Percentiles rank a stretch among this genome's conserved stretches.
Evolutionary conservation across 1,140 invertebrate genomes (phyloP).

Genomic region (Drosophila tsacasi): DNA sequence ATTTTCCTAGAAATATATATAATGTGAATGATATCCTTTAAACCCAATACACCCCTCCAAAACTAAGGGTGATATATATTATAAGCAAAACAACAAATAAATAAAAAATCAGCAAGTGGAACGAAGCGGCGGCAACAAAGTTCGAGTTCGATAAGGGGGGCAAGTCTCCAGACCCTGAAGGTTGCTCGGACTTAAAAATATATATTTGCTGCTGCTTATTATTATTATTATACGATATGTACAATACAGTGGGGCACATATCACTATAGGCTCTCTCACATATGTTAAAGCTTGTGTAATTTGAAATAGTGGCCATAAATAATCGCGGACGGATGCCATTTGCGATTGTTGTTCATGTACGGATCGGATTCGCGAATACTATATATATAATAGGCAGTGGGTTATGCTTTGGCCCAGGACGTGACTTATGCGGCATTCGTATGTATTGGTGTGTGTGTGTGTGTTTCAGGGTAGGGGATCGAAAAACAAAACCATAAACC

Average conservation of each 20-base stretch:
- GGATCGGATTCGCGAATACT: constrained; percentile 30
- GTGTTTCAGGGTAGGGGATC: not conserved
- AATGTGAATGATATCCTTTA: not conserved
- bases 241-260: constrained; percentile 27
- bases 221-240: constrained; percentile 41
- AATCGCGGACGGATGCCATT: constrained; percentile 48
- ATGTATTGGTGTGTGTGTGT: not conserved
- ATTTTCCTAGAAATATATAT: too few relatives aligned
- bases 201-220: constrained; percentile 21
- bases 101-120: constrained; percentile 26
- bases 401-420: constrained; percentile 64
- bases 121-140: constrained; percentile 28
- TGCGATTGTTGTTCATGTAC: constrained; percentile 33
- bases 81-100: constrained; percentile 11
- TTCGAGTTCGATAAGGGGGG: constrained; percentile 45
- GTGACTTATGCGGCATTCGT: constrained; percentile 66
- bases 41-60: not conserved
- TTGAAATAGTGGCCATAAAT: constrained; percentile 50
- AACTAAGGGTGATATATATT: not conserved
- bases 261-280: constrained; percentile 26
- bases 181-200: constrained; percentile 43
- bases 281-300: constrained; percentile 36
- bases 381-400: constrained; percentile 28
- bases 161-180: constrained; percentile 47
- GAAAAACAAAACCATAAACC: constrained; percentile 79